Evolutionary conservation across 2,888 invertebrate genomes (phyloP).

Genomic region (Drosophila leonis): DNA sequence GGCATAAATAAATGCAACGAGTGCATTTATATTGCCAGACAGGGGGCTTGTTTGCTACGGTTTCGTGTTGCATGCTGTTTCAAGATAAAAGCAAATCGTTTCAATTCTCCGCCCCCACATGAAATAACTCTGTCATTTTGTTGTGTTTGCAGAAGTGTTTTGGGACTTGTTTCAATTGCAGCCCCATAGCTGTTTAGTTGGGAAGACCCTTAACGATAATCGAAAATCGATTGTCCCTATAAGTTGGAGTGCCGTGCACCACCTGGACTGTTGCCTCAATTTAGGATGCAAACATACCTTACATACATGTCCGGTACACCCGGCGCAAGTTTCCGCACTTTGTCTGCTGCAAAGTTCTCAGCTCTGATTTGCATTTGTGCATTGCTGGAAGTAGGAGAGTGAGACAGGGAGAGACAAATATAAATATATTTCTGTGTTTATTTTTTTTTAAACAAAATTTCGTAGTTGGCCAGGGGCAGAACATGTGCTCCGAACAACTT

Average conservation of each 20-base stretch:
- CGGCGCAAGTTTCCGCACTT: conserved; percentile 39
- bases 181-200: conserved; percentile 19
- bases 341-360: conserved; percentile 28
- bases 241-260: conserved; percentile 46
- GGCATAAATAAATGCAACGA: conserved; percentile 54
- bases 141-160: conserved; percentile 19
- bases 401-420: background rate
- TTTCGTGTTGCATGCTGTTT: conserved; percentile 33
- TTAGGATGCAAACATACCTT: conserved; percentile 50
- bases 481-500: background rate
- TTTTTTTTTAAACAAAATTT: background rate
- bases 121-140: conserved; percentile 35
- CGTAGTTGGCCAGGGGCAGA: background rate
- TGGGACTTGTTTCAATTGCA: conserved; percentile 47
- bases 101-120: background rate
- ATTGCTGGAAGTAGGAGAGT: background rate
- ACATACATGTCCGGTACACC: conserved; percentile 51
- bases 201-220: conserved; percentile 43
- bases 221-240: conserved; percentile 67
- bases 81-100: conserved; percentile 24
- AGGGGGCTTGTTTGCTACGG: conserved; percentile 12
- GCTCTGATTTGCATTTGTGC: conserved; percentile 51
- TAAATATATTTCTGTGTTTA: background rate
- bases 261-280: conserved; percentile 27
- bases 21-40: conserved; percentile 28